Percentiles rank a stretch among this genome's conserved stretches.
Conservation (phyloP, 2,888 invertebrate genomes). For the Melikaiella ostensackeni region DNA sequence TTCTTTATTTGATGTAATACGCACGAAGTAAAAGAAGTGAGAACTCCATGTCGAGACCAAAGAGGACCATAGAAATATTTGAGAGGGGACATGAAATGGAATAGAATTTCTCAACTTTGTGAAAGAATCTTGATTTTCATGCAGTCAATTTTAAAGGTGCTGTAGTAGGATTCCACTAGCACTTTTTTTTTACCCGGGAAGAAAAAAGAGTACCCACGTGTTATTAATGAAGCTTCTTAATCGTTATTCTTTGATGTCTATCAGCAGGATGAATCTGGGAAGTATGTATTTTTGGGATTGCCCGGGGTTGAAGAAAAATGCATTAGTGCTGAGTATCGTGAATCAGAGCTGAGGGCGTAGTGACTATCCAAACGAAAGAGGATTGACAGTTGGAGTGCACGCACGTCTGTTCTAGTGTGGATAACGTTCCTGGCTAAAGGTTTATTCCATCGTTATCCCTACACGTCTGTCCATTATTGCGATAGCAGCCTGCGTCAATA, state of each 20-base stretch:
- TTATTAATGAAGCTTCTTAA: too few relatives aligned
- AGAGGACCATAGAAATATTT: constrained; percentile 19
- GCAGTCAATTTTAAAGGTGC: too few relatives aligned
- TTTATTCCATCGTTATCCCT: constrained; percentile 62
- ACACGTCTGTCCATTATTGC: constrained; percentile 70
- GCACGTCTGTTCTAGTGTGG: constrained; percentile 43
- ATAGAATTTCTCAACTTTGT: constrained; percentile 4
- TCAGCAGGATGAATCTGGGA: neutral
- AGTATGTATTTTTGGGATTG: constrained; percentile 38
- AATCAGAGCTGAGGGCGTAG: constrained; percentile 16
- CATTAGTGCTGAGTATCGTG: constrained; percentile 14
- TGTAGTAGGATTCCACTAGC: too few relatives aligned
- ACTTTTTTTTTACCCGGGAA: too few relatives aligned
- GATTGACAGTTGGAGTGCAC: constrained; percentile 53
- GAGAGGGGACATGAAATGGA: neutral
- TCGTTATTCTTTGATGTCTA: neutral
- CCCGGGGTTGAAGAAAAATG: constrained; percentile 47
- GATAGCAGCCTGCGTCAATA: constrained; percentile 72
- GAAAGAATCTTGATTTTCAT: neutral
- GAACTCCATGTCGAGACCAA: constrained; percentile 17
- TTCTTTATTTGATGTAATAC: constrained; percentile 32
- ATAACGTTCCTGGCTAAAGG: constrained; percentile 26
- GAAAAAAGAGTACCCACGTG: too few relatives aligned
- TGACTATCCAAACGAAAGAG: constrained; percentile 47
- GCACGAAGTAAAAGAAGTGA: constrained; percentile 17